A percentile compares a stretch with the other conserved stretches of the same genome.
phyloP scores from a whole-genome alignment of 1,140 invertebrate genomes.

The Eurosta solidaginis region DNA sequence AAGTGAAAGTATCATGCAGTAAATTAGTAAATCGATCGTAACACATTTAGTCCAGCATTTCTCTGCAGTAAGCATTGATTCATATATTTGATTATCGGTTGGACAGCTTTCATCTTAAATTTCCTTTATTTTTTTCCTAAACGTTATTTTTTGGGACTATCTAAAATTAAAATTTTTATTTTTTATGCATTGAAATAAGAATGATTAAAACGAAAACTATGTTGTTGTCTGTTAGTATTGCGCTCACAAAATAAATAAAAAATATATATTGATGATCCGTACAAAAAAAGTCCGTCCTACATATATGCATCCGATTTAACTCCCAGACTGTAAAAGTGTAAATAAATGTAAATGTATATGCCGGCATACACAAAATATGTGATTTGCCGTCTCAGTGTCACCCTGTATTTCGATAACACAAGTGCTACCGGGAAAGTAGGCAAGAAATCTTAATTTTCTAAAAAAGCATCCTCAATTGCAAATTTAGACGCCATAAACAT shows the following conservation, averaged over 20 bases:
- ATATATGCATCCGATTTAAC: not conserved
- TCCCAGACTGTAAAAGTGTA: not conserved
- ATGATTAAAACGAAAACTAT: not conserved
- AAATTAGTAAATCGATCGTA: constrained; percentile 4
- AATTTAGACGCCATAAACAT: too few species aligned
- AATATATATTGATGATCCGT: not conserved
- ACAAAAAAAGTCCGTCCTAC: not conserved
- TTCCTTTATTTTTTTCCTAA: not conserved
- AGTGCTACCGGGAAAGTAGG: too few species aligned
- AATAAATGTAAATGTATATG: not conserved
- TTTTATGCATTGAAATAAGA: not conserved
- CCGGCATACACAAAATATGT: not conserved
- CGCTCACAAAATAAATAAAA: not conserved
- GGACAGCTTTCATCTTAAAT: not conserved
- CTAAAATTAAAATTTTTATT: not conserved
- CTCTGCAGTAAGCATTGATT: not conserved
- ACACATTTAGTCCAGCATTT: not conserved
- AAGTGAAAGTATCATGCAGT: not conserved
- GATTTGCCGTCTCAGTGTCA: too few species aligned
- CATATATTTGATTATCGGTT: not conserved
- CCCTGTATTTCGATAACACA: too few species aligned
- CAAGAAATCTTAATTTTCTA: too few species aligned
- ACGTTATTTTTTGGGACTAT: not conserved
- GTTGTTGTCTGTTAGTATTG: not conserved
- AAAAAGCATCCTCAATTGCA: too few species aligned